Evolutionary conservation across 2,888 invertebrate species (phyloP).

Genomic region (Fissipunctia ypsillon): DNA sequence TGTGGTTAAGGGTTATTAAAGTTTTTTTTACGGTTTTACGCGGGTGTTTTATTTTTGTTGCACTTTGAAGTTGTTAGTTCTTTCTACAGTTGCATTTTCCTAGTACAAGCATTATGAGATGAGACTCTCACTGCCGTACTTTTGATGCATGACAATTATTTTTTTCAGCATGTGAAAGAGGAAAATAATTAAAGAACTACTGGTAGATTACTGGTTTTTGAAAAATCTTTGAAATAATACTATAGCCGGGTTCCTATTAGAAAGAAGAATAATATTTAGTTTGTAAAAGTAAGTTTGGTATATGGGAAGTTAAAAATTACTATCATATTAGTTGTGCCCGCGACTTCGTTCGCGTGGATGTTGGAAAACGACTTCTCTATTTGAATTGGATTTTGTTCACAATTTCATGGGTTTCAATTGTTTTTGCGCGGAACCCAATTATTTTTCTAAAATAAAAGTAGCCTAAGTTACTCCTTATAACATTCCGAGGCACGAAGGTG

Average conservation of each 20-base stretch:
- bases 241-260: neutral
- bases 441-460: no score
- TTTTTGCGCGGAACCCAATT: no score
- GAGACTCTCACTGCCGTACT: neutral
- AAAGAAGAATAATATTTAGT: neutral
- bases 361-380: no score
- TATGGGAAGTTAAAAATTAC: no score
- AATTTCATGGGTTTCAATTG: no score
- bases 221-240: neutral
- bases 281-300: no score
- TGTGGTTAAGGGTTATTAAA: constrained; percentile 57
- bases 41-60: constrained; percentile 7
- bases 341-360: no score
- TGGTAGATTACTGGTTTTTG: neutral
- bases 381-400: no score
- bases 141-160: neutral
- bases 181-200: neutral
- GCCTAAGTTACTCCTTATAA: no score
- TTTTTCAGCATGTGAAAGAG: neutral
- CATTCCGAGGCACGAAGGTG: no score
- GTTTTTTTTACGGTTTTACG: constrained; percentile 42
- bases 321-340: no score
- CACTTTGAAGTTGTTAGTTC: neutral
- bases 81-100: no score
- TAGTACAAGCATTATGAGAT: neutral